Evolutionary conservation across 2,888 invertebrate genomes (phyloP).

Genomic region (Acutogordius australiensis): DNA sequence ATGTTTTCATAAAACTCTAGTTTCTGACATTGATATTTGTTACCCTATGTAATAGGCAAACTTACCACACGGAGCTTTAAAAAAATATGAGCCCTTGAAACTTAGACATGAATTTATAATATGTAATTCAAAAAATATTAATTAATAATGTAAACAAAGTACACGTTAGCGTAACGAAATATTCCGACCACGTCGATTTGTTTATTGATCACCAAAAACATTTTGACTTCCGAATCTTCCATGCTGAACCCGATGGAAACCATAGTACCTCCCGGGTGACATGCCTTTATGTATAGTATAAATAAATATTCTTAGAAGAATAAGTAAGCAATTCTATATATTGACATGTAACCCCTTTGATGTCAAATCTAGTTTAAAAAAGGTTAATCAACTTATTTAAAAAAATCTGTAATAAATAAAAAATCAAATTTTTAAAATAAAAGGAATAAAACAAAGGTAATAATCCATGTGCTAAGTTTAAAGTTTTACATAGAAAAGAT

Average conservation of each 20-base stretch:
- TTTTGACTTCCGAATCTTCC: background rate
- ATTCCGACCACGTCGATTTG: background rate
- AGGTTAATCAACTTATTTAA: no score
- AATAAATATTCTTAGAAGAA: background rate
- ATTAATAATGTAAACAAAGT: constrained; percentile 14
- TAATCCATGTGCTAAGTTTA: no score
- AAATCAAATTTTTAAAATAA: no score
- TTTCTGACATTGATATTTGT: no score
- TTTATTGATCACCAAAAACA: background rate
- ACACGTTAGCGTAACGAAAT: background rate
- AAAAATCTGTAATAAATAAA: no score
- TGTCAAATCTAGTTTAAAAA: no score
- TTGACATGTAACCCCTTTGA: no score
- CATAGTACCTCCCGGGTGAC: background rate
- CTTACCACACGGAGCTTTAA: background rate
- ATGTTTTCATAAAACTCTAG: no score
- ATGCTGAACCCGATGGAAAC: background rate
- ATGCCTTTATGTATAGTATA: background rate
- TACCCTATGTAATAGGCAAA: no score
- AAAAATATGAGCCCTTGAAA: background rate
- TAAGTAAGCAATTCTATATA: background rate
- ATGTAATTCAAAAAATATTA: background rate
- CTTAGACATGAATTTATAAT: background rate
- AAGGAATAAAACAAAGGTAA: no score
- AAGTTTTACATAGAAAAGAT: no score